A percentile compares a stretch with the other conserved stretches of the same genome.
These are phyloP conservation scores for Diabrotica balteata DNA, from an alignment of 2,888 invertebrate species.

Conservation along the genomic window DNA sequence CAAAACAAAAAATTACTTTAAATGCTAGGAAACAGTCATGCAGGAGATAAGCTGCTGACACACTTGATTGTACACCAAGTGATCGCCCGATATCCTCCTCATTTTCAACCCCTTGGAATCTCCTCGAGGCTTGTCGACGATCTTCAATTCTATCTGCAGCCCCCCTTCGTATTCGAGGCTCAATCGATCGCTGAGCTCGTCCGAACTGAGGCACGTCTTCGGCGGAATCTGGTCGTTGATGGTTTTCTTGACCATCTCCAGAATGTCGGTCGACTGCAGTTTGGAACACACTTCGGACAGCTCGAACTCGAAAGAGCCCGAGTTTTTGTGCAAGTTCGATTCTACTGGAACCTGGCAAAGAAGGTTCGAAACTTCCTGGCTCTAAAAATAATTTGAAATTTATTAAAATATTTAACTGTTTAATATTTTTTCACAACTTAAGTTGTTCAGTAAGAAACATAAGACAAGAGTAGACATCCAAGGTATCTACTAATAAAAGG, in stretches of 20 bases:
- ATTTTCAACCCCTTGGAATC: constrained; percentile 84
- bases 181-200: constrained; percentile 53
- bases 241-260: constrained; percentile 80
- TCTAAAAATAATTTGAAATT: constrained; percentile 7
- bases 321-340: constrained; percentile 53
- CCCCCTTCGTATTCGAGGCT: constrained; percentile 68
- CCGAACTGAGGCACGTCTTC: constrained; percentile 65
- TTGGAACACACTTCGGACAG: constrained; percentile 82
- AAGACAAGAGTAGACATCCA: too few species aligned
- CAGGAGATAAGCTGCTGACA: constrained; percentile 89
- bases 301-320: constrained; percentile 72
- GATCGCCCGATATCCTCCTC: constrained; percentile 87
- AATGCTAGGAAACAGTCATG: constrained; percentile 72
- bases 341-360: constrained; percentile 29
- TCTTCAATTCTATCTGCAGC: constrained; percentile 83
- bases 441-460: too few species aligned
- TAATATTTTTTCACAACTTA: too few species aligned
- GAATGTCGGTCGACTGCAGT: constrained; percentile 78
- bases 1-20: constrained; percentile 31
- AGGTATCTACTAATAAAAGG: too few species aligned
- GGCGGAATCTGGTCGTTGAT: constrained; percentile 82
- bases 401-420: too few species aligned
- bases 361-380: constrained; percentile 20
- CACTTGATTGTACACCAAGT: constrained; percentile 84
- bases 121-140: constrained; percentile 72